These are phyloP conservation scores for Philotrypesis tridentata DNA, from an alignment of 1,140 invertebrate genomes.

Conservation along the genomic window DNA sequence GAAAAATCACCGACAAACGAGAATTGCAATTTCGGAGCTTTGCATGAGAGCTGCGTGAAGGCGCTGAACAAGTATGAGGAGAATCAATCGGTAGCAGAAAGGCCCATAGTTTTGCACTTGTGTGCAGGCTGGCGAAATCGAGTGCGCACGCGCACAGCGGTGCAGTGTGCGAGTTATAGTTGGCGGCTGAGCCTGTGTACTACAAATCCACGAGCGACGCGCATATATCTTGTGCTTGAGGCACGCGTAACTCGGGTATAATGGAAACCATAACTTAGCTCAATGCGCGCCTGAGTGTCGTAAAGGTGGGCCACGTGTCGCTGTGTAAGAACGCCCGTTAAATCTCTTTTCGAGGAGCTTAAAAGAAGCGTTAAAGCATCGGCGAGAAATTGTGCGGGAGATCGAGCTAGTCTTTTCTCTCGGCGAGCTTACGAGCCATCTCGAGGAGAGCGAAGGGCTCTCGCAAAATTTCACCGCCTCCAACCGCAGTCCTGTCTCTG, in stretches of 20 bases:
- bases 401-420: neutral
- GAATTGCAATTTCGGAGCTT: neutral
- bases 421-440: neutral
- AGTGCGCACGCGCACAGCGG: too few relatives aligned
- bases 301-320: neutral
- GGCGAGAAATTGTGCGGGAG: neutral
- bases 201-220: neutral
- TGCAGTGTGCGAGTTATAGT: neutral
- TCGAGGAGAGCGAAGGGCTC: neutral
- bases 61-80: too few relatives aligned
- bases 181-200: neutral
- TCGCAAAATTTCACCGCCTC: neutral
- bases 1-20: neutral
- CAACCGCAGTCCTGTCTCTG: too few relatives aligned
- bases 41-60: too few relatives aligned
- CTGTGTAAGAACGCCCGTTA: neutral
- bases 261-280: slow-evolving; percentile 25
- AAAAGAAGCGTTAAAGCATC: slow-evolving; percentile 12
- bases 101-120: too few relatives aligned
- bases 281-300: neutral
- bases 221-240: neutral
- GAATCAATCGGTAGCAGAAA: too few relatives aligned
- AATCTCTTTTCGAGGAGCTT: neutral
- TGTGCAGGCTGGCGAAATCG: too few relatives aligned
- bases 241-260: neutral